Evolutionary conservation across 2,113 vertebrate genomes (phyloP), one percentile per base, ranked within the genome.

Genomic region (Grammomys dolichurus): DNA sequence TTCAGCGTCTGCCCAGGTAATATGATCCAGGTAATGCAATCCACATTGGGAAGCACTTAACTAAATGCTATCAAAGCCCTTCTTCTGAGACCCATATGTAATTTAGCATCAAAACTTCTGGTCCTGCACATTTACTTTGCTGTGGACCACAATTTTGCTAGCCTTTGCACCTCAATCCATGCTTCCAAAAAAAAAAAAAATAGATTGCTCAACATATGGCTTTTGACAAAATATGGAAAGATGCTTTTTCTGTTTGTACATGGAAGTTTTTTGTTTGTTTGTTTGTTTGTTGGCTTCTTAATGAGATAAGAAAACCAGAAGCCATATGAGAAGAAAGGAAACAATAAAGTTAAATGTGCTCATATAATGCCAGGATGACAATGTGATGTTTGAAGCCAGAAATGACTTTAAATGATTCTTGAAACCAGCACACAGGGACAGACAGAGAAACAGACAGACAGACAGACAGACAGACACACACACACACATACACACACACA

Each of bases 301-400:
- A 78, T 85, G 31, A 97, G 43, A 60, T 72, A 77, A 80, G 69
- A 81, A 91, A 88, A 76, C 6, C 22, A 91, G 20, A 92, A 95
- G 9, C 67, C 76, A 36, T 31, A 58, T 77, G 5, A 48, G 0
- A 28, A 26, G 65, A 48, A 73, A 51, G n/a, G 3, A 63, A 90
- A 89, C 48, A 40, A 8, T 81, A 60, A 54, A 46, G 8, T 65
- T 82, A 46, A 14, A 90, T 24, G 36, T 85, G 10, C 36, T 70
- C 76, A 19, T 22, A 54, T 46, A 33, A 84, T 65, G 0, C 7
- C 9, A 93, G 51, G 28, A 26, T 40, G 24, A 58, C 58, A 31
- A 40, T 54, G 16, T 24, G 26, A 58, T 87, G 10, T 89, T 75
- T 80, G 56, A 28, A 90, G 46, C 54, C 33, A 72, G 20, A 24